A percentile compares a stretch with the other conserved stretches of the same genome.
These are phyloP conservation scores for Mycteria americana DNA, from an alignment of 2,797 vertebrate species.

Conservation along the genomic window DNA sequence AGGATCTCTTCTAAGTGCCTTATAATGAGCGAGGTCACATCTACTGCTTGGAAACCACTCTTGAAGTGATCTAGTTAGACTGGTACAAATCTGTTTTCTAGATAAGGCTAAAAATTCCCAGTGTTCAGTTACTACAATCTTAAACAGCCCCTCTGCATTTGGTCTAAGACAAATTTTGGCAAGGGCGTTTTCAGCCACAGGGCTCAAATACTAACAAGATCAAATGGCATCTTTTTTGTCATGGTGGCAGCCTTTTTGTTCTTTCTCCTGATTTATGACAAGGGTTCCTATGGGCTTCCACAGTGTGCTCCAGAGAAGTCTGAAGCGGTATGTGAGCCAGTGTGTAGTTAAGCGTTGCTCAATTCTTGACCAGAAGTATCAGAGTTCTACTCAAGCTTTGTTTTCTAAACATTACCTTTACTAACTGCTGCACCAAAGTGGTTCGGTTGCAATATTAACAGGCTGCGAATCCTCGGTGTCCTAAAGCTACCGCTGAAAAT, in stretches of 20 bases:
- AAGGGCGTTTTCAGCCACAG: not conserved
- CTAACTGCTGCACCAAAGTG: not conserved
- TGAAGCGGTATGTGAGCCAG: not conserved
- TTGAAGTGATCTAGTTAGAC: not conserved
- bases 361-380: not conserved
- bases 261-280: not conserved
- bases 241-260: not conserved
- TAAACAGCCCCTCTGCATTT: not conserved
- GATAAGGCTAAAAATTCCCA: not conserved
- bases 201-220: not conserved
- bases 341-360: not conserved
- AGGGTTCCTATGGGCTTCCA: not conserved
- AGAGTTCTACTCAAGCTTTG: not conserved
- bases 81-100: not conserved
- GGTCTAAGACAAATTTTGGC: not conserved
- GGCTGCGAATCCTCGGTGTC: not conserved
- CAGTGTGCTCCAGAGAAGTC: not conserved
- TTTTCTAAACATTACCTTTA: not conserved
- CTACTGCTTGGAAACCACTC: not conserved
- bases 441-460: not conserved
- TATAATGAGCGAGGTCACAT: not conserved
- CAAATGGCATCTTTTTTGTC: not conserved
- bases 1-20: not conserved
- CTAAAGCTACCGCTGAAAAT: conserved; percentile 47
- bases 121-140: not conserved